These are phyloP conservation scores for Catocala nupta DNA, from an alignment of 2,888 invertebrate genomes.

Conservation along the genomic window DNA sequence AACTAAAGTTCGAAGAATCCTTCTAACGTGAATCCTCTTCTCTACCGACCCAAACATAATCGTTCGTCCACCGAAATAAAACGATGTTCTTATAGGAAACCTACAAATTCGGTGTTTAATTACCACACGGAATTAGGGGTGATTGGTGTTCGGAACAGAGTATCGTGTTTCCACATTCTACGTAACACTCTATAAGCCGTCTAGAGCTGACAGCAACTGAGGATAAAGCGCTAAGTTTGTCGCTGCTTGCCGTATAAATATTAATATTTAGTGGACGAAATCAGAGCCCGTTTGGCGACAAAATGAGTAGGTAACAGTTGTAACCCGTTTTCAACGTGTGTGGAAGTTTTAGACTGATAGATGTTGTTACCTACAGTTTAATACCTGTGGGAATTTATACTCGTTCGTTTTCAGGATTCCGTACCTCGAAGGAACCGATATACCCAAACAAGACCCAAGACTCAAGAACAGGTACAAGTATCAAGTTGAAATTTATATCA, in stretches of 20 bases:
- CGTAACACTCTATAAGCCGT: constrained; percentile 27
- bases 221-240: constrained; percentile 34
- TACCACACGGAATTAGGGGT: constrained; percentile 53
- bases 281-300: neutral
- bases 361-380: too few relatives aligned
- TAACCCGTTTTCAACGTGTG: neutral
- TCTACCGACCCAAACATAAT: constrained; percentile 20
- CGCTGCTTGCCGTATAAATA: constrained; percentile 15
- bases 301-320: neutral
- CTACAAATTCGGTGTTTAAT: constrained; percentile 46
- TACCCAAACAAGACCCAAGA: too few relatives aligned
- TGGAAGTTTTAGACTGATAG: too few relatives aligned
- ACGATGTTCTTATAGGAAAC: constrained; percentile 42
- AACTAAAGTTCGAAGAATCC: constrained; percentile 6
- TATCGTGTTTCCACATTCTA: constrained; percentile 32
- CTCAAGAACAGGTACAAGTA: too few relatives aligned
- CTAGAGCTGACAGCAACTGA: constrained; percentile 27
- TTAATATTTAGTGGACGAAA: constrained; percentile 5
- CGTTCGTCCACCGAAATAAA: constrained; percentile 13
- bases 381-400: too few relatives aligned
- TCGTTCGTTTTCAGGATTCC: too few relatives aligned
- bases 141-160: constrained; percentile 39
- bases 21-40: neutral
- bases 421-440: too few relatives aligned
- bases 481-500: too few relatives aligned